Base-by-base conservation (phyloP, 2,888 invertebrate genomes). In the Hirtodrosophila alboralis region DNA sequence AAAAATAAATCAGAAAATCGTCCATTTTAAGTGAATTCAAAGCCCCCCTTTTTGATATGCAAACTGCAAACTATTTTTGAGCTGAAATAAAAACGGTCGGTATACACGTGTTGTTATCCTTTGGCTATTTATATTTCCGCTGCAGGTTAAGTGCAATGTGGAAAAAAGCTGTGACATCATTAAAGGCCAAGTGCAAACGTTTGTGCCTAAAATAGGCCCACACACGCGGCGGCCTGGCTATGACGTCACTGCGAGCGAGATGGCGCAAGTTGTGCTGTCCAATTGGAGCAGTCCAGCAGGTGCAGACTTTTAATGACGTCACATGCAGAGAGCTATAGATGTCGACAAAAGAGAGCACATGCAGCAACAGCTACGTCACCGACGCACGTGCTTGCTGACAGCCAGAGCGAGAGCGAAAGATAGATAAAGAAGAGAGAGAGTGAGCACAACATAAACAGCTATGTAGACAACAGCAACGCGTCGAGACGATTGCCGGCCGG, bases 281-380 rank as follows among this genome's bases (percentile, higher is more conserved):
- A 40, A 47, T 40, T 21, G 51, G 14, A 51, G 45, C 53, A 71
- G 30, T 54, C 28, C 31, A 30, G 38, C 56, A 38, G 48, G 47
- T 37, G 36, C 33, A 16, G 14, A 31, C 16, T 28, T 21, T 18
- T 16, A 40, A 58, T 61, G 81, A 72, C 69, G 79, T 79, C 78
- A 81, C 53, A 56, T 27, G 38, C 14, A 53, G 30, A 31, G 53
- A 62, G n/a, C n/a, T n/a, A n/a, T n/a, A n/a, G 72, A 74, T 14
- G 28, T n/a, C n/a, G 34, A 47, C 2, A 28, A 8, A 37, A 12
- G 16, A 21, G 37, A 47, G 49, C 23, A 18, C 31, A 7, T 30
- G 37, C 14, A 23, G 14, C 8, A 64, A 62, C 41, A 3, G 16
- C 59, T 80, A 87, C 87, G 87, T 87, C 84, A 87, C 66, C 60